Evolutionary conservation across 1,140 invertebrate genomes (phyloP).

Genomic region (Drosophila varians): DNA sequence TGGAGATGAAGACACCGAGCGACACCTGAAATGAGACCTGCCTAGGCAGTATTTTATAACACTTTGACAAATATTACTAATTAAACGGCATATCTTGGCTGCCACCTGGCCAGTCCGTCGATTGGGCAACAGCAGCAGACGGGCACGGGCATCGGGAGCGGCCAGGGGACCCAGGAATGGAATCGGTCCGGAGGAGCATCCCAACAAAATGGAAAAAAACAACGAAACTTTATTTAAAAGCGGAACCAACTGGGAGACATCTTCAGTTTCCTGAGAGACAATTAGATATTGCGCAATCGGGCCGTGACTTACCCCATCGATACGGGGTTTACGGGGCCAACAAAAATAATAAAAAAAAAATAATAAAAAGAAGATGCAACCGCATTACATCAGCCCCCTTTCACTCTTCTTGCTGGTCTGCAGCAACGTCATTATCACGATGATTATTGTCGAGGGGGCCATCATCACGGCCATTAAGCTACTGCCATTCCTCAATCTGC

Average conservation of each 20-base stretch:
- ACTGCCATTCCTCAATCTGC: slow-evolving; percentile 9
- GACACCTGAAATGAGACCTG: slow-evolving; percentile 60
- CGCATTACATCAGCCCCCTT: slow-evolving; percentile 66
- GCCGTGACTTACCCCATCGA: slow-evolving; percentile 56
- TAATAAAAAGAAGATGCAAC: slow-evolving; percentile 58
- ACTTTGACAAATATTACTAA: slow-evolving; percentile 74
- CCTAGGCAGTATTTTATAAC: slow-evolving; percentile 51
- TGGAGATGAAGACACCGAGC: slow-evolving; percentile 66
- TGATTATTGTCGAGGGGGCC: not conserved
- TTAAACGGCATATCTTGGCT: slow-evolving; percentile 52
- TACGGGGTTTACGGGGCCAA: slow-evolving; percentile 8
- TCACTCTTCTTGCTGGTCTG: slow-evolving; percentile 31
- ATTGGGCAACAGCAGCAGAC: slow-evolving; percentile 29
- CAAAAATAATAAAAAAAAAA: not conserved
- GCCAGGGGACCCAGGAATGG: not conserved
- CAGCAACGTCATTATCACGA: not conserved
- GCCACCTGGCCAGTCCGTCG: slow-evolving; percentile 28
- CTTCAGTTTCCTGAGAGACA: slow-evolving; percentile 70
- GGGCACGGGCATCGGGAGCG: slow-evolving; percentile 1
- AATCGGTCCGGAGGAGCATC: not conserved
- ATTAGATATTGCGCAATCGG: slow-evolving; percentile 68
- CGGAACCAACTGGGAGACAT: slow-evolving; percentile 58
- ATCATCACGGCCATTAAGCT: slow-evolving; percentile 3
- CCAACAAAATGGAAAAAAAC: not conserved
- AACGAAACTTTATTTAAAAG: slow-evolving; percentile 3